Percentiles rank a stretch among this genome's conserved stretches.
These are phyloP conservation scores for Scaptomyza graminum DNA, from an alignment of 1,140 invertebrate genomes.

Conservation along the genomic window DNA sequence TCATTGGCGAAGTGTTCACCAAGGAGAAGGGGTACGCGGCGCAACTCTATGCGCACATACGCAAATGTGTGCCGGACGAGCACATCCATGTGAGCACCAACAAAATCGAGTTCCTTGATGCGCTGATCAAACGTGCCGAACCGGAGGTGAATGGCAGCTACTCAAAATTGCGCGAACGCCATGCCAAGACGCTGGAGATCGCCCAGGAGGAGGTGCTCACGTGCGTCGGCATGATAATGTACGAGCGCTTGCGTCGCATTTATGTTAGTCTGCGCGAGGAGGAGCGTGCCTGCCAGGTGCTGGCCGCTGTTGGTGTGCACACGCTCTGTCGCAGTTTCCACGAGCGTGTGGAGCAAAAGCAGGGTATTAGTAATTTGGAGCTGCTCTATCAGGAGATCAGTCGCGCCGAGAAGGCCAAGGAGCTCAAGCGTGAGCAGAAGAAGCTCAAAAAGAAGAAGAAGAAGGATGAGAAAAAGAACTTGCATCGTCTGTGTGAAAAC, in stretches of 20 bases:
- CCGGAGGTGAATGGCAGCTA: conserved; percentile 92
- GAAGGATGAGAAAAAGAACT: conserved; percentile 87
- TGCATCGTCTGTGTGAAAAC: conserved; percentile 65
- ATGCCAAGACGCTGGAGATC: conserved; percentile 97
- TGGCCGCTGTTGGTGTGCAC: conserved; percentile 94
- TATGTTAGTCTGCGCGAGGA: conserved; percentile 93
- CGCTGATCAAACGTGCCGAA: conserved; percentile 94
- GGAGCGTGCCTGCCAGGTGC: conserved; percentile 95
- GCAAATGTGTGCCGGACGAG: conserved; percentile 92
- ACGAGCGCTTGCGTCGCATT: conserved; percentile 93
- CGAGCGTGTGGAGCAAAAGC: conserved; percentile 94
- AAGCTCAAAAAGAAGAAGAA: conserved; percentile 94
- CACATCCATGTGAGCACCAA: conserved; percentile 93
- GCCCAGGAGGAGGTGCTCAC: conserved; percentile 97
- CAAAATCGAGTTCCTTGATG: conserved; percentile 93
- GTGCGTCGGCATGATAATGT: conserved; percentile 95
- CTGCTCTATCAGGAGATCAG: conserved; percentile 92
- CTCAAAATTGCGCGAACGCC: conserved; percentile 90
- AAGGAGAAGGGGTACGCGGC: conserved; percentile 95
- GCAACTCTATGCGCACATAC: conserved; percentile 93
- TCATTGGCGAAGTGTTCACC: conserved; percentile 92
- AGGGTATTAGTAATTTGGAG: conserved; percentile 94
- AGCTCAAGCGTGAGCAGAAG: conserved; percentile 93
- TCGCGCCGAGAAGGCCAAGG: conserved; percentile 92
- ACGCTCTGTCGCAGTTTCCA: conserved; percentile 94